A percentile compares a stretch with the other conserved stretches of the same genome.
phyloP scores from a whole-genome alignment of 2,888 invertebrate genomes.

The Frankliniella intonsa region DNA sequence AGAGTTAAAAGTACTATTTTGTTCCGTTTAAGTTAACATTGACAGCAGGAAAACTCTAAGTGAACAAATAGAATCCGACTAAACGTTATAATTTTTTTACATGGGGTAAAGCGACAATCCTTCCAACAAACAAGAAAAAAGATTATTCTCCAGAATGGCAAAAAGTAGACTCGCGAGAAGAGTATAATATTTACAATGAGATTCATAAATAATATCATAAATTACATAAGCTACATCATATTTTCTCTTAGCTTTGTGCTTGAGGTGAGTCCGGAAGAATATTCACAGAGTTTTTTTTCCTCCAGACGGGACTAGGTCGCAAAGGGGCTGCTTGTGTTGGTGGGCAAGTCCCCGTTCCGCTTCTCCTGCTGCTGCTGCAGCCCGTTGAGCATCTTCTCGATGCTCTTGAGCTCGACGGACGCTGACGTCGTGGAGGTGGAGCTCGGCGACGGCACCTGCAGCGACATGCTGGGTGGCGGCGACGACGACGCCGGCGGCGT shows the following conservation, averaged over 20 bases:
- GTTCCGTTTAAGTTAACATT: not conserved
- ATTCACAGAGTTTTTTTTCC: not conserved
- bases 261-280: not conserved
- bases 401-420: constrained; percentile 81
- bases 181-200: constrained; percentile 19
- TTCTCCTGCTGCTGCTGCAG: constrained; percentile 60
- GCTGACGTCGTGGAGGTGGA: constrained; percentile 53
- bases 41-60: not conserved
- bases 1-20: constrained; percentile 1
- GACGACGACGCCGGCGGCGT: constrained; percentile 56
- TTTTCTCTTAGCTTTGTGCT: not conserved
- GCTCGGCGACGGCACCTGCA: constrained; percentile 39
- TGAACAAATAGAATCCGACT: not conserved
- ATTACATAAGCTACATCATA: constrained; percentile 3
- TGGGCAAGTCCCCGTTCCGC: constrained; percentile 28
- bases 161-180: constrained; percentile 19
- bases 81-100: not conserved
- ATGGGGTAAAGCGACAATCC: not conserved
- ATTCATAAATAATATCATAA: constrained; percentile 26
- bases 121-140: not conserved
- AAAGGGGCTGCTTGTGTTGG: not conserved
- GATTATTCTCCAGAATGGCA: not conserved
- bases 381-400: constrained; percentile 97
- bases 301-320: constrained; percentile 15
- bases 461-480: constrained; percentile 51